phyloP scores from a whole-genome alignment of 2,797 vertebrate species.

The Otus scops region DNA sequence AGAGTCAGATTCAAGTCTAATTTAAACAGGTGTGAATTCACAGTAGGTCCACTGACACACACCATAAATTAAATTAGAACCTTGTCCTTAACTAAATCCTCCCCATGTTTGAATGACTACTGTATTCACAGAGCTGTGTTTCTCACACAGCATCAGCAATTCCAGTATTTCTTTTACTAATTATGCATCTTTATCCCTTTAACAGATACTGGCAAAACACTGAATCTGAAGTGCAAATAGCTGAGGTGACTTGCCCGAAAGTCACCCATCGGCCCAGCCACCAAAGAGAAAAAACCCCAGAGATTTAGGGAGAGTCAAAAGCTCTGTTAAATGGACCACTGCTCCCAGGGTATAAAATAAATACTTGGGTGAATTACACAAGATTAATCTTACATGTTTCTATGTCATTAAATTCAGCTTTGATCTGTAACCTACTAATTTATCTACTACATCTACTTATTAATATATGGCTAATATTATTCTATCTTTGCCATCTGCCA shows the following conservation, averaged over 20 bases:
- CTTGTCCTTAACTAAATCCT: not conserved
- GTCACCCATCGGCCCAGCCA: not conserved
- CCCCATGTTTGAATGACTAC: not conserved
- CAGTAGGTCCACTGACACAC: not conserved
- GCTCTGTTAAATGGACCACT: not conserved
- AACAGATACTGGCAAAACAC: not conserved
- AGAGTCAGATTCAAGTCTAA: not conserved
- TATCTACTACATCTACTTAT: not conserved
- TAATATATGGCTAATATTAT: not conserved
- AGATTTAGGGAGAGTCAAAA: not conserved
- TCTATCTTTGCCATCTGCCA: not conserved
- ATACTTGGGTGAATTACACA: not conserved
- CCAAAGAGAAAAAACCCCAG: not conserved
- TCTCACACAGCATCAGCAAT: not conserved
- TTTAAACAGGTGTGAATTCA: constrained; percentile 52
- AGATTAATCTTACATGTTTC: not conserved
- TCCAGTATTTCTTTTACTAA: not conserved
- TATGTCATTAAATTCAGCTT: not conserved
- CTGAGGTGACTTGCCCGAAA: not conserved
- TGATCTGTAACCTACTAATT: not conserved
- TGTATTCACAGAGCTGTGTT: not conserved
- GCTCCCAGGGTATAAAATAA: not conserved
- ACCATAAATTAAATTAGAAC: not conserved
- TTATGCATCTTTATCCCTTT: not conserved
- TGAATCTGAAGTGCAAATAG: not conserved